phyloP scores from a whole-genome alignment of 2,888 invertebrate species.

The Limenitis camilla region DNA sequence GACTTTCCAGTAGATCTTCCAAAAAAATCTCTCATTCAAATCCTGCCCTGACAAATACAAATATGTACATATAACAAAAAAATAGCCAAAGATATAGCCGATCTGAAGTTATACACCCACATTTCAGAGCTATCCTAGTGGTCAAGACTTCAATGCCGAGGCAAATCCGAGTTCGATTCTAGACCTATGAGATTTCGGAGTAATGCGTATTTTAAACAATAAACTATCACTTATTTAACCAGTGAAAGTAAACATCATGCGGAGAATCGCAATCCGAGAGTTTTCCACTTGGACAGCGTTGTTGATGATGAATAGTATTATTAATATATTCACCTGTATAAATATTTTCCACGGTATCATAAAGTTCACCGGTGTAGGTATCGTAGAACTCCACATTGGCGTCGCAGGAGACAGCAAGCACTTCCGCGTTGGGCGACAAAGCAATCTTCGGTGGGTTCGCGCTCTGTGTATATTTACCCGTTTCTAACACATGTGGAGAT shows the following conservation, averaged over 20 bases:
- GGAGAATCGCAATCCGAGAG: no score
- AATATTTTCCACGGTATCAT: constrained; percentile 79
- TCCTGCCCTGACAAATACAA: no score
- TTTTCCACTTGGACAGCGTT: no score
- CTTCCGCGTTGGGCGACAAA: constrained; percentile 86
- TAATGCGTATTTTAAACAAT: background rate
- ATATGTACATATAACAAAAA: no score
- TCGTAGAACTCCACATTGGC: constrained; percentile 81
- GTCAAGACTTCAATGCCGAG: no score
- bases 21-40: no score
- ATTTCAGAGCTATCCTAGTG: no score
- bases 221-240: background rate
- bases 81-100: no score
- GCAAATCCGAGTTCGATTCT: background rate
- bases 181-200: no score
- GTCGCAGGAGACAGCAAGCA: constrained; percentile 80
- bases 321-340: constrained; percentile 62
- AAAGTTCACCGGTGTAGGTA: constrained; percentile 77
- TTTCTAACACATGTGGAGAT: constrained; percentile 81
- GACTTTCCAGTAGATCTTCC: no score
- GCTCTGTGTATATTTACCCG: constrained; percentile 76
- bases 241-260: background rate
- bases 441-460: constrained; percentile 76
- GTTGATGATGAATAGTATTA: no score
- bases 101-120: no score